These are phyloP conservation scores for Drosophila ironensis DNA, from an alignment of 1,140 invertebrate species.

Conservation along the genomic window DNA sequence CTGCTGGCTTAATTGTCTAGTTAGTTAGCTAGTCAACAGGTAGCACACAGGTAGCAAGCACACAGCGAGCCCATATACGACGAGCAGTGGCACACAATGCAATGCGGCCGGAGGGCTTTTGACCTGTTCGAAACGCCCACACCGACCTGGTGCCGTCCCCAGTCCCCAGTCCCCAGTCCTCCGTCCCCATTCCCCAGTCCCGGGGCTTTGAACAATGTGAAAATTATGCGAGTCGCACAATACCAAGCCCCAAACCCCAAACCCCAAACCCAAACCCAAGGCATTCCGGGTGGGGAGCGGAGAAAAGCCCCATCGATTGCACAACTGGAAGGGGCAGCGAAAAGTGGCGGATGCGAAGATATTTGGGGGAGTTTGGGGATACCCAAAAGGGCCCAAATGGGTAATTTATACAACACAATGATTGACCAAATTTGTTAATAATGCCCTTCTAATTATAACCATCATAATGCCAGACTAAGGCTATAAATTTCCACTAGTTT, in stretches of 20 bases:
- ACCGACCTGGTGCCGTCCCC: too few species aligned
- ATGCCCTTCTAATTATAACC: too few species aligned
- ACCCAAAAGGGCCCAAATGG: too few species aligned
- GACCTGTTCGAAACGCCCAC: conserved; percentile 56
- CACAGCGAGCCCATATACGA: not conserved
- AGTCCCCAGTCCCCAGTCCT: too few species aligned
- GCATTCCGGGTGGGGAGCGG: not conserved
- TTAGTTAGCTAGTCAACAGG: conserved; percentile 43
- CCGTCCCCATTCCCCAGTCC: too few species aligned
- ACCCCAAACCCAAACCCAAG: not conserved
- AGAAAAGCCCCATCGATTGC: conserved; percentile 27
- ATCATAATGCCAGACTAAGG: too few species aligned
- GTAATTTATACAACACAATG: too few species aligned
- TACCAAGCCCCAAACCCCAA: conserved; percentile 3
- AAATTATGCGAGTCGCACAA: conserved; percentile 60
- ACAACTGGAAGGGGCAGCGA: conserved; percentile 21
- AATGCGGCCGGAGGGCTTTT: conserved; percentile 55
- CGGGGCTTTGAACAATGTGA: conserved; percentile 56
- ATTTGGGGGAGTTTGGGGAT: too few species aligned
- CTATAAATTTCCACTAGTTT: too few species aligned
- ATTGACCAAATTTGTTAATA: too few species aligned
- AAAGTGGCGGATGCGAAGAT: too few species aligned
- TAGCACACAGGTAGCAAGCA: conserved; percentile 24
- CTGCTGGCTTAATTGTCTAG: conserved; percentile 63
- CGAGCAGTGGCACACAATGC: conserved; percentile 37